Percentiles rank a stretch among this genome's conserved stretches.
Conservation (phyloP, 2,888 invertebrate genomes). For the Lamellibrachia satsuma region DNA sequence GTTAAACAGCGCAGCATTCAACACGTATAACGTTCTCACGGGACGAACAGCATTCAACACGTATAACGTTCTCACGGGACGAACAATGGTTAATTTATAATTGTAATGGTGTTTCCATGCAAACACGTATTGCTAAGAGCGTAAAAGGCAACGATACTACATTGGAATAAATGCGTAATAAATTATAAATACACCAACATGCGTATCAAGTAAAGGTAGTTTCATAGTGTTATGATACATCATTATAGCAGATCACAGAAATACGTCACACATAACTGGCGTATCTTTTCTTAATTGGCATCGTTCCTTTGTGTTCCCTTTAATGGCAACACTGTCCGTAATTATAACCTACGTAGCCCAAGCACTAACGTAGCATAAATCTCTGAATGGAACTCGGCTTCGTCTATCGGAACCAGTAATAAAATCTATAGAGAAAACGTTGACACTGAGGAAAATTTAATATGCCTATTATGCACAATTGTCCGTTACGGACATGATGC, state of each 20-base stretch:
- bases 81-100: neutral
- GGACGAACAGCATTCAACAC: neutral
- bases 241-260: slow-evolving; percentile 13
- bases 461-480: neutral
- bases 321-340: neutral
- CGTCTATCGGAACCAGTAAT: neutral
- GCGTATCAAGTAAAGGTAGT: neutral
- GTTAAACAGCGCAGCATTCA: neutral
- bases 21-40: neutral
- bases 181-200: neutral
- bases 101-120: neutral
- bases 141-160: slow-evolving; percentile 5
- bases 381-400: neutral
- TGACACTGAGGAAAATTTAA: neutral
- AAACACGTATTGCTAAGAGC: neutral
- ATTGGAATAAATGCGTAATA: slow-evolving; percentile 10
- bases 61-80: neutral
- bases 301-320: neutral
- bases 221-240: neutral
- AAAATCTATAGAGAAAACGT: neutral
- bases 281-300: neutral
- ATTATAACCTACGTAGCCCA: neutral
- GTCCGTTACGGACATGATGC: neutral
- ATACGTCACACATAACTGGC: neutral
- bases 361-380: neutral